These are phyloP conservation scores for Oostethus manadensis DNA, from an alignment of 2,113 vertebrate species.

Conservation along the genomic window DNA sequence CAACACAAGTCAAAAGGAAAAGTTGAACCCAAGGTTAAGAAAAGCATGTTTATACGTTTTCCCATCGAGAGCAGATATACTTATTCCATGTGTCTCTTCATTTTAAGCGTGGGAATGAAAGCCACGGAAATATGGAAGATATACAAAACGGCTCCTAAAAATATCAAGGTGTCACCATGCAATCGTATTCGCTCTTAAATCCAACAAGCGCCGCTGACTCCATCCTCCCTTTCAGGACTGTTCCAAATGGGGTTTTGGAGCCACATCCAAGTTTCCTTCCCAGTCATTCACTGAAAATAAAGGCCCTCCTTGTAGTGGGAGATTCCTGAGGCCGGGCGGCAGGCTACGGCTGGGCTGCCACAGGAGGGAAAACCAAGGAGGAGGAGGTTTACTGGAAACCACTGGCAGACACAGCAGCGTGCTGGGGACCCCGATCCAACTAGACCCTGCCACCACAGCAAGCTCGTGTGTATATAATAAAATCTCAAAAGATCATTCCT, in stretches of 20 bases:
- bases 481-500: constrained; percentile 31
- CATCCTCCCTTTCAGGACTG: constrained; percentile 30
- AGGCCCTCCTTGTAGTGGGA: constrained; percentile 60
- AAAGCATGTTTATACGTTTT: constrained; percentile 24
- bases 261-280: constrained; percentile 61
- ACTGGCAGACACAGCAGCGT: constrained; percentile 51
- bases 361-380: constrained; percentile 60
- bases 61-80: constrained; percentile 8
- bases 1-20: constrained; percentile 32
- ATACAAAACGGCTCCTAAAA: constrained; percentile 43
- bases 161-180: constrained; percentile 44
- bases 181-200: constrained; percentile 44
- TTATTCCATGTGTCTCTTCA: constrained; percentile 15
- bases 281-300: constrained; percentile 61
- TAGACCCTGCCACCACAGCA: constrained; percentile 32
- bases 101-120: constrained; percentile 28
- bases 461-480: constrained; percentile 1
- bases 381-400: constrained; percentile 68
- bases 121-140: constrained; percentile 46
- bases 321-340: constrained; percentile 48
- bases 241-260: constrained; percentile 45
- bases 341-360: constrained; percentile 52
- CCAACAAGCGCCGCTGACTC: constrained; percentile 46
- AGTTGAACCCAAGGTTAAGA: constrained; percentile 43
- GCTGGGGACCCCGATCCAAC: constrained; percentile 48